Percentiles rank a stretch among this genome's conserved stretches.
Conservation (phyloP, 2,113 vertebrate species). For the Hemibagrus wyckioides region DNA sequence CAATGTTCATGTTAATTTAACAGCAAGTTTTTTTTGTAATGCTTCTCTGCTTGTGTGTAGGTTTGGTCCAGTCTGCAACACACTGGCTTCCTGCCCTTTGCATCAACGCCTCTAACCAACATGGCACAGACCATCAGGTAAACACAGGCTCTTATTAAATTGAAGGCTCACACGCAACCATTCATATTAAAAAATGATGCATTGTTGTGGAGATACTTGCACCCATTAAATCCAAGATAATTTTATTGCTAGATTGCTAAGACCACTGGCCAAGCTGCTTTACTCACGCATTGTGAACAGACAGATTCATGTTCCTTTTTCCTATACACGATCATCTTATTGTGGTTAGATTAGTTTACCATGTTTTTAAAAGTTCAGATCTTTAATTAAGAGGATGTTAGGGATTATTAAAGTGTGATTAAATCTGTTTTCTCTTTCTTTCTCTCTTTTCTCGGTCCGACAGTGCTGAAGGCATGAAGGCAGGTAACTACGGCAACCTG, state of each 20-base stretch:
- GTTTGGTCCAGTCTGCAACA: conserved; percentile 97
- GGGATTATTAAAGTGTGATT: too few species aligned
- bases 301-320: not conserved
- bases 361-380: not conserved
- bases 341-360: not conserved
- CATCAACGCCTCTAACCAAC: conserved; percentile 83
- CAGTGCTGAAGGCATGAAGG: conserved; percentile 97
- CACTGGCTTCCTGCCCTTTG: conserved; percentile 93
- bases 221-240: not conserved
- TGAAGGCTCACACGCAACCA: not conserved
- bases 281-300: not conserved
- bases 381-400: not conserved
- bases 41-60: conserved; percentile 62
- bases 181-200: not conserved
- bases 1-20: not conserved
- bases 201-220: not conserved
- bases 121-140: conserved; percentile 91
- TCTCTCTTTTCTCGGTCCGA: conserved; percentile 12
- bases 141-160: not conserved
- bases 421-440: too few species aligned
- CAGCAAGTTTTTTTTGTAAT: not conserved
- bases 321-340: not conserved
- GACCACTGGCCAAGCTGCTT: not conserved
- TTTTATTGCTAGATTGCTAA: not conserved
- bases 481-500: conserved; percentile 92